phyloP scores from a whole-genome alignment of 2,888 invertebrate species.

The Metalampra italica region DNA sequence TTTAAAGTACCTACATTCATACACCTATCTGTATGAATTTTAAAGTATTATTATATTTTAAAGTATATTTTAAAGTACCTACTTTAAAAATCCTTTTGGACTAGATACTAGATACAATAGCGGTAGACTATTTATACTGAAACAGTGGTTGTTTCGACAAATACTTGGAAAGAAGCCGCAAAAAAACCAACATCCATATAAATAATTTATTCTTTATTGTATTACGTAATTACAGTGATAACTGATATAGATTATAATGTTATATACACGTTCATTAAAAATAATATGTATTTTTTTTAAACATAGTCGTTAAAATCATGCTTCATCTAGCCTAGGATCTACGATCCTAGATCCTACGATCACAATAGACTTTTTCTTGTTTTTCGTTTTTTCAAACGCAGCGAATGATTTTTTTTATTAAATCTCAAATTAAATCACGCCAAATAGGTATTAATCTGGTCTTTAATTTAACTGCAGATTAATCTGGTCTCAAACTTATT shows the following conservation, averaged over 20 bases:
- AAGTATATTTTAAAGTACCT: no score
- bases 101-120: no score
- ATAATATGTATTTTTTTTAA: slow-evolving; percentile 2
- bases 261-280: neutral
- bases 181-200: slow-evolving; percentile 19
- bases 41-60: no score
- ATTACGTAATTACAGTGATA: slow-evolving; percentile 19
- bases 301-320: neutral
- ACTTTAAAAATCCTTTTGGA: no score
- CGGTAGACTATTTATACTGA: no score
- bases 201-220: slow-evolving; percentile 33
- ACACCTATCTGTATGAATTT: no score
- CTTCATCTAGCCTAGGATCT: slow-evolving; percentile 25
- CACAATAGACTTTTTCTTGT: slow-evolving; percentile 20
- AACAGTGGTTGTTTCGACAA: no score
- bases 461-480: no score
- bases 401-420: neutral
- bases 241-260: slow-evolving; percentile 5
- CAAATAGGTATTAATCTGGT: neutral
- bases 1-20: no score
- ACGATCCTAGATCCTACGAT: no score
- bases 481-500: no score
- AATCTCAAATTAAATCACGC: neutral
- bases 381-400: slow-evolving; percentile 14
- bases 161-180: no score